A percentile compares a stretch with the other conserved stretches of the same genome.
Conservation (phyloP, 2,113 vertebrate species). For the Paramisgurnus dabryanus region DNA sequence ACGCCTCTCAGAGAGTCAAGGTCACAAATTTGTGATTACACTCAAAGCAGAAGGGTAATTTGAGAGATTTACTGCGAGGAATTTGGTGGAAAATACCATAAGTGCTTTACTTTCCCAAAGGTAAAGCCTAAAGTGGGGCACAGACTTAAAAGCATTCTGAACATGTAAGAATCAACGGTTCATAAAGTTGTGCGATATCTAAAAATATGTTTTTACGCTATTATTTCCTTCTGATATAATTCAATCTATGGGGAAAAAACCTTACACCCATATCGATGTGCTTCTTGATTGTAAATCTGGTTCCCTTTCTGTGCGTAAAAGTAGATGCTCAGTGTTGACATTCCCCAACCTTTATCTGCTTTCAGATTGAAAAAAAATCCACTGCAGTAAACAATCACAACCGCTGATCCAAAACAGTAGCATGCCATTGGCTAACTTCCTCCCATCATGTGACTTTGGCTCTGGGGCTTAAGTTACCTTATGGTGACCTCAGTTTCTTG, state of each 20-base stretch:
- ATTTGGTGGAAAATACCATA: conserved; percentile 42
- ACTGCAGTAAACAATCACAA: not conserved
- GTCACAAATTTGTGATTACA: conserved; percentile 59
- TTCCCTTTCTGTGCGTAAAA: not conserved
- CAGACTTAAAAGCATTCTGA: not conserved
- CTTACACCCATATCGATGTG: not conserved
- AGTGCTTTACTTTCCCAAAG: conserved; percentile 22
- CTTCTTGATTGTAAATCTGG: not conserved
- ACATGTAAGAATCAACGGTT: not conserved
- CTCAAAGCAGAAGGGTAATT: conserved; percentile 42
- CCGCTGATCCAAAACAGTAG: not conserved
- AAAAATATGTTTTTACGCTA: no score
- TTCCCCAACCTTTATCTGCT: not conserved
- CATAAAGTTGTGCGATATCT: not conserved
- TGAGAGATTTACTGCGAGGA: conserved; percentile 32
- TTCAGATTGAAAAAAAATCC: not conserved
- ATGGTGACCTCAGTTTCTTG: not conserved
- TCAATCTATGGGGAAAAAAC: not conserved
- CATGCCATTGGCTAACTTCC: not conserved
- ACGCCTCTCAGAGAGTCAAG: conserved; percentile 55
- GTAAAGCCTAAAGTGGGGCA: conserved; percentile 8
- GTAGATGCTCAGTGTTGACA: not conserved
- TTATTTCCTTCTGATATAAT: not conserved
- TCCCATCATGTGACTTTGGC: conserved; percentile 23
- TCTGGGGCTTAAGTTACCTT: not conserved